phyloP scores from a whole-genome alignment of 2,797 vertebrate genomes.

The Basileuterus tristriatus region DNA sequence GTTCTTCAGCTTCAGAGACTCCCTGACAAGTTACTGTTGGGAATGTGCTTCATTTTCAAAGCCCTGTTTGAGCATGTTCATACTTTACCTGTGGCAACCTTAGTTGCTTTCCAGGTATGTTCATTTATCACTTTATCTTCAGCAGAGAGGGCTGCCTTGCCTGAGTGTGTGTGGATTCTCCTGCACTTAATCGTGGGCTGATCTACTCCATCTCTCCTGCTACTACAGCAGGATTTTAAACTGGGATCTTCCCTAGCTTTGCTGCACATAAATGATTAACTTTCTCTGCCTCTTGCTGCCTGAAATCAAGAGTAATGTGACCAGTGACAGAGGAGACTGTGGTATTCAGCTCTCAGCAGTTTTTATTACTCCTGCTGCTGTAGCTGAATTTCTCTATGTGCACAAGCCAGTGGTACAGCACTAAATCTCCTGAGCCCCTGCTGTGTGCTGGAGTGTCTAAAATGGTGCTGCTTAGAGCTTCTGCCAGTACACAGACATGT shows the following conservation, averaged over 20 bases:
- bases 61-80: neutral
- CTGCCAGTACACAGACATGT: neutral
- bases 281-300: neutral
- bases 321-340: neutral
- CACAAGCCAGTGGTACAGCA: neutral
- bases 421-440: neutral
- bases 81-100: neutral
- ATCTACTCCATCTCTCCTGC: neutral
- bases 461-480: neutral
- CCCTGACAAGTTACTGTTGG: neutral
- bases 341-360: neutral
- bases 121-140: neutral
- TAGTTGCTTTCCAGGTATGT: neutral
- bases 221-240: neutral
- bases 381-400: neutral
- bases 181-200: neutral
- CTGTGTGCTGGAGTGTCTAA: neutral
- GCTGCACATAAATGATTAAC: neutral
- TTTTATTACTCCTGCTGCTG: neutral
- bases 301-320: neutral
- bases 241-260: neutral
- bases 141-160: neutral
- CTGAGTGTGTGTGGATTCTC: neutral
- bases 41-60: neutral
- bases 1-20: neutral